Percentiles rank a stretch among this genome's conserved stretches.
Conservation (phyloP, 2,113 vertebrate genomes). For the Cyprinodon tularosa region DNA sequence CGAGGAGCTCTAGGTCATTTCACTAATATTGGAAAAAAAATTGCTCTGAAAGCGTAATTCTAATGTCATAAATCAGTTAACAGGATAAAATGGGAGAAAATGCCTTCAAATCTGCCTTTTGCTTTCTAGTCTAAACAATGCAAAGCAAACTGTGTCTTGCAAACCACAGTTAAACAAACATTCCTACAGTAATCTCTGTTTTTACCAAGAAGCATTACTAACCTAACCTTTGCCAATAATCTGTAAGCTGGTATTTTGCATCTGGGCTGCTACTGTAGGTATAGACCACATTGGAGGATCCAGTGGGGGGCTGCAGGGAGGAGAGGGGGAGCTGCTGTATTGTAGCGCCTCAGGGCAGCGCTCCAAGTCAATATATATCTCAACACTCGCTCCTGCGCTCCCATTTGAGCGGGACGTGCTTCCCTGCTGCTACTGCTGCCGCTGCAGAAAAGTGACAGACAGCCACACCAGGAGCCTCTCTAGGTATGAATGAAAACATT, state of each 20-base stretch:
- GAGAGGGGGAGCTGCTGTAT: slow-evolving; percentile 58
- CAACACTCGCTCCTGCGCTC: slow-evolving; percentile 64
- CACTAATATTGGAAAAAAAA: too few relatives aligned
- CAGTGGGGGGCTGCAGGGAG: slow-evolving; percentile 11
- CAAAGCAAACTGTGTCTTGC: too few relatives aligned
- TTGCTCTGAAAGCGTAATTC: too few relatives aligned
- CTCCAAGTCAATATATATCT: slow-evolving; percentile 82
- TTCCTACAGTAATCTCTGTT: neutral
- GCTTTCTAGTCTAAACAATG: neutral
- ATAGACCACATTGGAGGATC: slow-evolving; percentile 65
- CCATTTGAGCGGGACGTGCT: slow-evolving; percentile 72
- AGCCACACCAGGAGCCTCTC: slow-evolving; percentile 53
- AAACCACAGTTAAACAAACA: neutral
- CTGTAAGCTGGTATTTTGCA: slow-evolving; percentile 54
- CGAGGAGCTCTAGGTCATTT: neutral
- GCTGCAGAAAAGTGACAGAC: slow-evolving; percentile 62
- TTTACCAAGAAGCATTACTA: slow-evolving; percentile 8
- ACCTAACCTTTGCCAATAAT: slow-evolving; percentile 41
- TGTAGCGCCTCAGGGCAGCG: slow-evolving; percentile 75
- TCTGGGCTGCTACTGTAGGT: slow-evolving; percentile 59
- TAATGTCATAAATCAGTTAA: too few relatives aligned
- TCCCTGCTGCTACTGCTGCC: slow-evolving; percentile 51
- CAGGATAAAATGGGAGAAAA: neutral
- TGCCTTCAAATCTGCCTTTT: neutral
- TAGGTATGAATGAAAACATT: slow-evolving; percentile 39